Evolutionary conservation across 2,797 vertebrate genomes (phyloP), one percentile per base, ranked within the genome.

Genomic region (Sebastes variabilis): DNA sequence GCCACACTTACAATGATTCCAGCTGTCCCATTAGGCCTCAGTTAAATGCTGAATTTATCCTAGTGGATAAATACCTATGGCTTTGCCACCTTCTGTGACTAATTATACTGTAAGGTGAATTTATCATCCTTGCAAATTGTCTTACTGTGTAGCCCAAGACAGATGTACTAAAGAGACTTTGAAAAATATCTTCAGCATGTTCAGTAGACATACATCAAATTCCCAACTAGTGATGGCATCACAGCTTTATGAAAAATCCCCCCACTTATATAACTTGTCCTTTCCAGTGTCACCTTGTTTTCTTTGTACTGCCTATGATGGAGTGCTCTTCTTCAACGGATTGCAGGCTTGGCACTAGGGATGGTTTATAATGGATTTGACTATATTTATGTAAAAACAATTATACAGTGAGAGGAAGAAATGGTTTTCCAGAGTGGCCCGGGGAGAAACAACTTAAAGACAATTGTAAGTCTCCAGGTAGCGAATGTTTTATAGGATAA

Each of bases 381-480:
- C 60, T n/a, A 20, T 64, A 46, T 74, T 36, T n/a, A 20, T 80
- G 22, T 46, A 52, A 71, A 74, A 75, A 59, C 29, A 81, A 52
- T 79, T 75, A 72, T 12, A 24, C n/a, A 30, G 52, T 14, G 58
- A 38, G 27, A 62, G 56, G 36, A 18, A 59, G 52, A 29, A 64
- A 30, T 22, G 3, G 3, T 46, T 38, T 38, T 58, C 8, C 20
- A 49, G 46, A 52, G 24, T 68, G 27, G 64, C 34, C 14, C 3
- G 8, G 60, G 27, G 27, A 60, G 42, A 77, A 61, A 46, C 11
- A 27, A 49, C 46, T 54, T 25, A 16, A 65, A 55, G 29, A 38
- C 12, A 3, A 46, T 9, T 38, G 32, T 16, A 74, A 24, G 18
- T 66, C 65, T 79, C 38, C 8, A 29, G 66, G 46, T 27, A 29